Percentiles rank a stretch among this genome's conserved stretches.
These are phyloP conservation scores for Fragum sueziense DNA, from an alignment of 2,888 invertebrate genomes.

Conservation along the genomic window DNA sequence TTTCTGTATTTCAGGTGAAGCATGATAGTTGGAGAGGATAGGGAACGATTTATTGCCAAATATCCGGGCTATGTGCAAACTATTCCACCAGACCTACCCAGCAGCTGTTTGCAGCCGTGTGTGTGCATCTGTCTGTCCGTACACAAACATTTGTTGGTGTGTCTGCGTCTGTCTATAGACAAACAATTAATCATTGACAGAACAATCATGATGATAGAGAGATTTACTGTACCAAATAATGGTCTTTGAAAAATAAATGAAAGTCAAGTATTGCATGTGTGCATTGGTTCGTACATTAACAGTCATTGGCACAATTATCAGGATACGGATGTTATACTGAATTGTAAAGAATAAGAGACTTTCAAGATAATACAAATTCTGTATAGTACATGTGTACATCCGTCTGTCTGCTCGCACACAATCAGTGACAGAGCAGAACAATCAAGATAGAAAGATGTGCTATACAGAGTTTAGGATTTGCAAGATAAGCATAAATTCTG, in stretches of 20 bases:
- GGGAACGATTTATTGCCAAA: constrained; percentile 22
- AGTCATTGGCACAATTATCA: background rate
- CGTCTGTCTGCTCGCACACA: background rate
- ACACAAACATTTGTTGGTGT: no score
- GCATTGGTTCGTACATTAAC: background rate
- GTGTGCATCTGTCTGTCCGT: no score
- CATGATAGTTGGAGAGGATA: constrained; percentile 44
- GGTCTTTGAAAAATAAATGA: no score
- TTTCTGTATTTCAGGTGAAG: constrained; percentile 53
- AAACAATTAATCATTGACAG: background rate
- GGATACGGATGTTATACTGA: background rate
- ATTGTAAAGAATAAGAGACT: background rate
- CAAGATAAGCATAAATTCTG: background rate
- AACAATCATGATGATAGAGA: background rate
- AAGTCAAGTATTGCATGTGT: no score
- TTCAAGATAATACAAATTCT: background rate
- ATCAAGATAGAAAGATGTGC: no score
- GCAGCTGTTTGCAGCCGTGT: background rate
- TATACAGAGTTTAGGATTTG: background rate
- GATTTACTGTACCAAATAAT: background rate
- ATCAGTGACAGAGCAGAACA: background rate
- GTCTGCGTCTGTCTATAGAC: background rate
- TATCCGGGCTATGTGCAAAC: constrained; percentile 61
- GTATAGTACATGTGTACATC: background rate
- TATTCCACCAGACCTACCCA: background rate